These are phyloP conservation scores for Poeciliopsis occidentalis DNA, from an alignment of 2,113 vertebrate genomes.

Conservation along the genomic window DNA sequence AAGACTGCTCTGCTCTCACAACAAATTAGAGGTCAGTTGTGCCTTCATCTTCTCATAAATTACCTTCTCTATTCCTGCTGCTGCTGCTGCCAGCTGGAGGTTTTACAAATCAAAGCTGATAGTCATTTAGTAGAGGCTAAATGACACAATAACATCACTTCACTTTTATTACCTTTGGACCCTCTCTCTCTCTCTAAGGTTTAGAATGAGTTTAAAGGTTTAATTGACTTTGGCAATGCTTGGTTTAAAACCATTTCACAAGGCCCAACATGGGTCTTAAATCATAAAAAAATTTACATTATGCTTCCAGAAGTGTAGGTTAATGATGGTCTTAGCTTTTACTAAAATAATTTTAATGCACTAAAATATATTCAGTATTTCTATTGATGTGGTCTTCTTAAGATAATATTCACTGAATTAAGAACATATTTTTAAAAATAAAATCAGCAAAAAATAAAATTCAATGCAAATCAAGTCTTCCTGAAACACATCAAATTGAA, in stretches of 20 bases:
- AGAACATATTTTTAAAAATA: neutral
- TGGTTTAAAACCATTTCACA: slow-evolving; percentile 26
- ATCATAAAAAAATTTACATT: slow-evolving; percentile 34
- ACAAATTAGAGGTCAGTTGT: slow-evolving; percentile 26
- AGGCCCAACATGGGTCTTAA: slow-evolving; percentile 8
- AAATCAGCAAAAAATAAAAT: neutral
- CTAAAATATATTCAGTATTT: slow-evolving; percentile 7
- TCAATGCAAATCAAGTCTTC: neutral
- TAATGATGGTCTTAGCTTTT: neutral
- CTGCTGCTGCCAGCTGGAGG: slow-evolving; percentile 11
- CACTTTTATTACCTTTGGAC: slow-evolving; percentile 34
- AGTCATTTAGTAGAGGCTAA: slow-evolving; percentile 34
- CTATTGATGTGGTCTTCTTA: neutral
- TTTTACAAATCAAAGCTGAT: slow-evolving; percentile 15
- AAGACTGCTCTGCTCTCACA: slow-evolving; percentile 34
- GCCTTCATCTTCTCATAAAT: slow-evolving; percentile 35
- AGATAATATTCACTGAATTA: slow-evolving; percentile 1
- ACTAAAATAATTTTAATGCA: neutral
- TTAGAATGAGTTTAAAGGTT: slow-evolving; percentile 51
- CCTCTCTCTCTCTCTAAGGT: slow-evolving; percentile 27
- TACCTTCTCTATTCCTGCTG: slow-evolving; percentile 10
- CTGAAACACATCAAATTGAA: neutral
- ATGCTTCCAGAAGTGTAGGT: neutral
- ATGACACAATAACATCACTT: slow-evolving; percentile 34
- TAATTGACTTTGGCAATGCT: slow-evolving; percentile 44